A percentile compares a stretch with the other conserved stretches of the same genome.
These are phyloP conservation scores for Bucco capensis DNA, from an alignment of 2,113 vertebrate species.

Conservation along the genomic window DNA sequence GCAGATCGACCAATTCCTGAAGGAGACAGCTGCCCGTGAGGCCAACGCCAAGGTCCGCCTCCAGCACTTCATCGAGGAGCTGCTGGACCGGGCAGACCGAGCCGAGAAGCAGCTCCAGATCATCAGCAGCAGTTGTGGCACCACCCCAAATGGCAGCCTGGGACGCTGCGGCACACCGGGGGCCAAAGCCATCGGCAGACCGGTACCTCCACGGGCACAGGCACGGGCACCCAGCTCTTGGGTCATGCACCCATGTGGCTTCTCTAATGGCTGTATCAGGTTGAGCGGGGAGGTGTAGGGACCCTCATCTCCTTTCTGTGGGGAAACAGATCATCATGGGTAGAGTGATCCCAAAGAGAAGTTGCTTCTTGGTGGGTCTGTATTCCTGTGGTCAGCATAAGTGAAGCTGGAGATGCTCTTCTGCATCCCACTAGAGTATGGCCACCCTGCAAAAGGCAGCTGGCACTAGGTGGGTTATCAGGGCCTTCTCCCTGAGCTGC, in stretches of 20 bases:
- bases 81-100: slow-evolving; percentile 92
- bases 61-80: slow-evolving; percentile 98
- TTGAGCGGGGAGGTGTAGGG: neutral
- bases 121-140: slow-evolving; percentile 94
- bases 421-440: neutral
- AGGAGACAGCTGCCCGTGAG: slow-evolving; percentile 93
- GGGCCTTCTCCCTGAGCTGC: fast-evolving
- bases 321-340: fast-evolving
- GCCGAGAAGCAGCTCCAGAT: slow-evolving; percentile 96
- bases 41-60: slow-evolving; percentile 94
- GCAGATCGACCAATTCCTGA: slow-evolving; percentile 96
- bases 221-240: neutral
- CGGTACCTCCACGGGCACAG: slow-evolving; percentile 65
- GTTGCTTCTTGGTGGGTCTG: fast-evolving
- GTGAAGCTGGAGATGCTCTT: neutral
- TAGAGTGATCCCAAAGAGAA: no score
- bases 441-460: fast-evolving
- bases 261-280: neutral
- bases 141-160: slow-evolving; percentile 91
- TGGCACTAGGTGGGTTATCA: fast-evolving
- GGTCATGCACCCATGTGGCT: fast-evolving
- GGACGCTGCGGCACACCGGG: slow-evolving; percentile 84
- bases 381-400: fast-evolving
- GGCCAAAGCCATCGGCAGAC: slow-evolving; percentile 75
- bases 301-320: fast-evolving